These are phyloP conservation scores for Spatula versicolor DNA, from an alignment of 2,797 vertebrate species.

Conservation along the genomic window DNA sequence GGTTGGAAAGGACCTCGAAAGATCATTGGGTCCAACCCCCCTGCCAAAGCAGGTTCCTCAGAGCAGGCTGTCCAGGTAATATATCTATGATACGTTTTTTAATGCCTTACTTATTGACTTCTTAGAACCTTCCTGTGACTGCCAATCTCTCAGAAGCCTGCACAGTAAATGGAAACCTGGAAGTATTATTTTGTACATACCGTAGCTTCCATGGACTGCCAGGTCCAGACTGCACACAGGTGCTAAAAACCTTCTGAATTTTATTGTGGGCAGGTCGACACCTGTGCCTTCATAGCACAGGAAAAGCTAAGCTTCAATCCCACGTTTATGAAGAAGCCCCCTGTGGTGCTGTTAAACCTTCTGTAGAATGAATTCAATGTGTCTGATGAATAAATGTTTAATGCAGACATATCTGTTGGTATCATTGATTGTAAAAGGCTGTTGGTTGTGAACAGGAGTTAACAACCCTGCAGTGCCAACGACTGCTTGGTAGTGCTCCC, in stretches of 20 bases:
- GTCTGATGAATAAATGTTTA: slow-evolving; percentile 48
- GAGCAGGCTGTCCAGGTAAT: too few relatives aligned
- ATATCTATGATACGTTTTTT: not conserved
- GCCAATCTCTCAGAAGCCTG: not conserved
- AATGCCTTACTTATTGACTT: not conserved
- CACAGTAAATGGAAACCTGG: not conserved
- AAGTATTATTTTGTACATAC: not conserved
- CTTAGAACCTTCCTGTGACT: not conserved
- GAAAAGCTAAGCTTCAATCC: not conserved
- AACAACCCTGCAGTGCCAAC: not conserved
- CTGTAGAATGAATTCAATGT: not conserved
- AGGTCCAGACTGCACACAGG: not conserved
- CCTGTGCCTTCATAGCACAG: not conserved
- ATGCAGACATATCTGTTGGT: not conserved
- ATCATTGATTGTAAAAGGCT: not conserved
- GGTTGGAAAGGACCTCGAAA: too few relatives aligned
- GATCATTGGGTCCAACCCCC: too few relatives aligned
- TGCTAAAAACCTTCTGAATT: slow-evolving; percentile 1
- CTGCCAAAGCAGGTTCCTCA: too few relatives aligned
- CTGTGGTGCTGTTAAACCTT: slow-evolving; percentile 35
- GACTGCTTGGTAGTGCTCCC: not conserved
- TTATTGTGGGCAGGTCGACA: slow-evolving; percentile 1
- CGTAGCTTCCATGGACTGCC: not conserved
- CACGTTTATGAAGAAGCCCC: slow-evolving; percentile 42
- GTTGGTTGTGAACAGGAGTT: not conserved